Conservation (phyloP, 2,797 vertebrate species). For the Pipistrellus kuhlii region DNA sequence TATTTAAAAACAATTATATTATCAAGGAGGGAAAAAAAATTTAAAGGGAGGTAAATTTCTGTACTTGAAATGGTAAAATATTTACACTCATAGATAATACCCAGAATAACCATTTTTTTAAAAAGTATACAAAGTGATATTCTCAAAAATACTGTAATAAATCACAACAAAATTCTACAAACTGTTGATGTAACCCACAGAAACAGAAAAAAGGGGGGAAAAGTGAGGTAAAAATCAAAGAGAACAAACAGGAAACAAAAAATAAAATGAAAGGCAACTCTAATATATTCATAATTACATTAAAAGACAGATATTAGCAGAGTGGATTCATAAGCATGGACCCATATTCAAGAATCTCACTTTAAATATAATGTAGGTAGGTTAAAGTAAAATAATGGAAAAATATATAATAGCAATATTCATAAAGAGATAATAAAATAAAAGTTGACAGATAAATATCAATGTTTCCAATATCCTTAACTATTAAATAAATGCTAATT, state of each 20-base stretch:
- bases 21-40: background rate
- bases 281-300: background rate
- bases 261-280: background rate
- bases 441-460: background rate
- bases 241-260: background rate
- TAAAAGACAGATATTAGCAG: background rate
- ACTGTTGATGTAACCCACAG: background rate
- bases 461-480: background rate
- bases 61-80: background rate
- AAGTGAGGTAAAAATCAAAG: background rate
- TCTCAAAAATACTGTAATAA: background rate
- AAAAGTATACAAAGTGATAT: background rate
- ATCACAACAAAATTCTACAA: background rate
- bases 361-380: background rate
- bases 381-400: background rate
- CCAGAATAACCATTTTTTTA: background rate
- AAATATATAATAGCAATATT: background rate
- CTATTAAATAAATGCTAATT: background rate
- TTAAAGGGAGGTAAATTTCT: background rate
- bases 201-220: background rate
- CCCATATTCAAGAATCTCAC: background rate
- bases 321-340: background rate
- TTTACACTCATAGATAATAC: background rate
- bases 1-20: slow-evolving; percentile 18
- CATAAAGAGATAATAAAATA: background rate